Evolutionary conservation across 53 echinoderm and acorn worm species (phyloP), one percentile per base, ranked within the genome.

Genomic region (Echinometra lucunter): DNA sequence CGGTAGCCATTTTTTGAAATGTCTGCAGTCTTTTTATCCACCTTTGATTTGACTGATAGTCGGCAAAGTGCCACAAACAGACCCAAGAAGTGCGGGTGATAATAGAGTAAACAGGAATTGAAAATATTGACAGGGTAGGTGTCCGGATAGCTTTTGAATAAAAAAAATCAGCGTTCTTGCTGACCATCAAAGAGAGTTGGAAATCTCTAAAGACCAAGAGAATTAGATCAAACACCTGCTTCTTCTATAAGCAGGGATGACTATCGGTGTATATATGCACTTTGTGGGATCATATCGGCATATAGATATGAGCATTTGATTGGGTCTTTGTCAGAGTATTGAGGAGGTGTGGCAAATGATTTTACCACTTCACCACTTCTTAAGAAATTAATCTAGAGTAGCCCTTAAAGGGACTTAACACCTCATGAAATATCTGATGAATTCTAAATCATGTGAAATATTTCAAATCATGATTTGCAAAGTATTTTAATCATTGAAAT

Each of bases 101-200:
- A 85, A 85, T 85, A 85, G 49, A 85, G 85, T 49, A 85, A 85
- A 85, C 85, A 85, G 53, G 85, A 85, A 85, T 85, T 85, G 85
- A 85, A 85, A 85, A 85, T 85, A 85, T 85, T 85, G 53, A 85
- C 85, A 45, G 85, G 85, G 27, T 85, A 3, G 85, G 85, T 85
- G 47, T 53, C 19, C 27, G 6, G 23, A 44, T 25, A 7, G 18
- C 81, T 81, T 21, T 85, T 28, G 49, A 85, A 47, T 69, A 32
- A 38, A 16, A 15, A 82, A 4, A 6, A 6, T 6, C 53, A 81
- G 81, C 40, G 44, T 40, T 81, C 47, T 49, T 49, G 45, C 49
- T 85, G 85, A 85, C 85, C 85, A 44, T 81, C 44, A 19, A 28
- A 47, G 25, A 85, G 12, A 27, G 85, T 19, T 21, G 28, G 45